Conservation (phyloP, 2,113 vertebrate genomes). For the Coryphaenoides rupestris region DNA sequence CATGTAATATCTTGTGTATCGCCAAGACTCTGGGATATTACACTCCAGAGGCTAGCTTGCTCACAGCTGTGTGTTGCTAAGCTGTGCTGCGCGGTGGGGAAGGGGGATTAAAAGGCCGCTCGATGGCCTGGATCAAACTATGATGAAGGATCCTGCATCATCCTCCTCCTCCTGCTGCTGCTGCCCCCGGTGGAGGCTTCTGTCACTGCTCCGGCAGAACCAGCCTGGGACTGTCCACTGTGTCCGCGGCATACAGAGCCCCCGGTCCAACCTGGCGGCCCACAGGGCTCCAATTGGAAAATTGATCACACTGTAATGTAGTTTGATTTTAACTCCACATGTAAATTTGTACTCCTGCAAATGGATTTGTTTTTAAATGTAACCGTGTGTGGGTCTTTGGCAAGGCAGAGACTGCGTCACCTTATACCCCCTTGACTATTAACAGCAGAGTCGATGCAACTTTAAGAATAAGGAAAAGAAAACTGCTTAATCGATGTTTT, state of each 20-base stretch:
- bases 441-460: conserved; percentile 51
- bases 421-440: conserved; percentile 54
- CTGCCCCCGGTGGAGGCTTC: conserved; percentile 35
- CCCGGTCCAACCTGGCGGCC: conserved; percentile 27
- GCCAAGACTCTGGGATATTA: conserved; percentile 48
- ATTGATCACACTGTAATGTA: conserved; percentile 69
- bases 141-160: conserved; percentile 7
- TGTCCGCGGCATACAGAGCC: conserved; percentile 24
- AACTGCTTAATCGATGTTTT: conserved; percentile 49
- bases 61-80: conserved; percentile 34
- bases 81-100: conserved; percentile 23
- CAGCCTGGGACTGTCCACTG: no score
- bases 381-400: conserved; percentile 61
- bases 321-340: conserved; percentile 68
- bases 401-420: conserved; percentile 55
- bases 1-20: conserved; percentile 55
- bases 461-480: conserved; percentile 52
- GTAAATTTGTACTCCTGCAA: conserved; percentile 74
- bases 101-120: conserved; percentile 32
- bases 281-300: conserved; percentile 38
- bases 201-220: conserved; percentile 11
- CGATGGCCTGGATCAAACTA: conserved; percentile 9
- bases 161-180: neutral
- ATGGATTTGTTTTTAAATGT: conserved; percentile 70
- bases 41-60: conserved; percentile 46